A percentile compares a stretch with the other conserved stretches of the same genome.
phyloP scores from a whole-genome alignment of 1,140 invertebrate genomes.

The Andricus grossulariae region DNA sequence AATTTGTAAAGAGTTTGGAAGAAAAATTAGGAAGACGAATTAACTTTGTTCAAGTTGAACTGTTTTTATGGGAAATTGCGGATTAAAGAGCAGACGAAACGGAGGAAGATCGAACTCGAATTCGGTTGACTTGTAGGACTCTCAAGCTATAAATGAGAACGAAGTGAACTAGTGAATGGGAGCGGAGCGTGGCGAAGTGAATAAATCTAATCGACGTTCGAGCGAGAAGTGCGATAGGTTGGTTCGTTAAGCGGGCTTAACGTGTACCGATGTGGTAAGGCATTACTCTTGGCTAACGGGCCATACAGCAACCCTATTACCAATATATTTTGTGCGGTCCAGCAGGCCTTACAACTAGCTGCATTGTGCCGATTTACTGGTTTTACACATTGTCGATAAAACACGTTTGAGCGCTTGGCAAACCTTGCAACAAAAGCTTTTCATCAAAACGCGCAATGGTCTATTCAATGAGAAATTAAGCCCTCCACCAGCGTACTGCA shows the following conservation, averaged over 20 bases:
- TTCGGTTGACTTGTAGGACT: too few species aligned
- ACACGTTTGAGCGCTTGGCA: slow-evolving; percentile 19
- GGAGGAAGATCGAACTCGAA: too few species aligned
- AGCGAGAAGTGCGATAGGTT: too few species aligned
- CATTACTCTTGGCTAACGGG: slow-evolving; percentile 67
- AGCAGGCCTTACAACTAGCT: slow-evolving; percentile 49
- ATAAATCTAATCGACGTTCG: slow-evolving; percentile 7
- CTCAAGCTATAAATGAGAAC: slow-evolving; percentile 2
- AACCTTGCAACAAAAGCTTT: too few species aligned
- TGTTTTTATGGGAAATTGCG: too few species aligned
- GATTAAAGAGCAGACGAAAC: too few species aligned
- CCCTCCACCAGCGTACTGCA: too few species aligned
- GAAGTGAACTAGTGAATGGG: slow-evolving; percentile 8
- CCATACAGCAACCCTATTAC: slow-evolving; percentile 67
- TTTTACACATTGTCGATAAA: slow-evolving; percentile 62
- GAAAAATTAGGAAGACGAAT: too few species aligned
- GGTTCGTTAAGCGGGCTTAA: slow-evolving; percentile 64
- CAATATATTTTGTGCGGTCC: slow-evolving; percentile 66
- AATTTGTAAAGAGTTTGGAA: too few species aligned
- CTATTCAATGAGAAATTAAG: too few species aligned
- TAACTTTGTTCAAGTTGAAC: too few species aligned
- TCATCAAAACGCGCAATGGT: too few species aligned
- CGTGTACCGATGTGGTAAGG: slow-evolving; percentile 60
- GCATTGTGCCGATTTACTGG: slow-evolving; percentile 48
- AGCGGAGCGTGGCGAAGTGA: slow-evolving; percentile 16